Base-by-base conservation (phyloP, 2,888 invertebrate species). In the Biston betularia region DNA sequence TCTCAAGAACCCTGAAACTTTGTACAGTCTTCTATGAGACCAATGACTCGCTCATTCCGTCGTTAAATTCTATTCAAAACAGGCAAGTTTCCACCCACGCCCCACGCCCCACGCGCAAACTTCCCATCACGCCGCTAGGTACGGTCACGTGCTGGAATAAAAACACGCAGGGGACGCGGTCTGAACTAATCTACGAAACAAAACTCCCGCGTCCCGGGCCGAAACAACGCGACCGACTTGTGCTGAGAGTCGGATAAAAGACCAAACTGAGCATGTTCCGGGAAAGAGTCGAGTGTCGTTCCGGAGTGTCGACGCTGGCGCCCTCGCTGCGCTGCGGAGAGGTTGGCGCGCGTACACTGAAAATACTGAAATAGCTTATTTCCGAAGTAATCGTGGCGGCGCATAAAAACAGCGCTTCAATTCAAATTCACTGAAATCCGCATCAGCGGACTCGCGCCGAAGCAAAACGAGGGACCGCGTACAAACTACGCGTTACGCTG, bases 391-490 rank as follows among this genome's bases (percentile, higher is more conserved):
- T 65, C n/a, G 49, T 8, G 49, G 11, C 12, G 52, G 52, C 14
- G 14, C 15, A 60, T 60, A 65, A 61, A 61, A 66, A 56, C 52
- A 46, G 38, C 49, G 52, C 57, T 66, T 57, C 65, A 66, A 66
- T 66, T 61, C 45, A 66, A 66, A 61, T 61, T 57, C 65, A 66
- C 40, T 60, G 53, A 53, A 61, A 57, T 50, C 61, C 61, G 61
- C 61, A 35, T 57, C 61, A 53, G 49, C 42, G 42, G 56, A 67
- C 50, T 63, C 52, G 70, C 69, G 68, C 72, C 72, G 71, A 71
- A 74, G 74, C 75, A 74, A 71, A 75, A 74, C 75, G 71, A 71
- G 67, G 52, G 67, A 33, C 68, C 52, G 48, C 66, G 65, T 73
- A 74, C 72, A 74, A 73, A 74, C 73, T 71, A 73, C 65, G 69